These are phyloP conservation scores for Oreortyx pictus DNA, from an alignment of 2,797 vertebrate genomes.

Conservation along the genomic window DNA sequence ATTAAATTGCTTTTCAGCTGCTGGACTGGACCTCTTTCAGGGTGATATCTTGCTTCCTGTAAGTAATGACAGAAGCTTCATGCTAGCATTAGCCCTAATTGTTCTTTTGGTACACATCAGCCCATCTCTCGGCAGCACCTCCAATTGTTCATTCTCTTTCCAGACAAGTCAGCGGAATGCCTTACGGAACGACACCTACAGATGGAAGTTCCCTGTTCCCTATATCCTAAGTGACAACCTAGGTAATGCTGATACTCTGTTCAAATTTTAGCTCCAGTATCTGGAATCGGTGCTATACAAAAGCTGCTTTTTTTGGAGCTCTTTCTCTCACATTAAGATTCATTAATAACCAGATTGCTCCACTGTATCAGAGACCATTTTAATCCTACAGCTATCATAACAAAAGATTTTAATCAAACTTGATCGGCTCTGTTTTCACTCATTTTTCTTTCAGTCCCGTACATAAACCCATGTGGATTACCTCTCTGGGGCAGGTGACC, in stretches of 20 bases:
- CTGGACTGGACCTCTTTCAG: conserved; percentile 85
- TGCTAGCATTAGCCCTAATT: neutral
- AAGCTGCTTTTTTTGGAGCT: neutral
- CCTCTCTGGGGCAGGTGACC: neutral
- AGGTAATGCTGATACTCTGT: conserved; percentile 77
- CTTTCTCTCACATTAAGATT: neutral
- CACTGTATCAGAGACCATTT: neutral
- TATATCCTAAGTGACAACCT: conserved; percentile 91
- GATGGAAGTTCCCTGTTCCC: conserved; percentile 91
- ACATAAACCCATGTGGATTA: neutral
- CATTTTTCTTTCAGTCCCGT: neutral
- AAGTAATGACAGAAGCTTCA: conserved; percentile 71
- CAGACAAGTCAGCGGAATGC: conserved; percentile 81
- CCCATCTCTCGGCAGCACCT: neutral
- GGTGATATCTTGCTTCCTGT: conserved; percentile 89
- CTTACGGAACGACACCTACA: conserved; percentile 77
- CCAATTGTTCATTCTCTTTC: conserved; percentile 34
- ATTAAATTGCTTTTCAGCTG: conserved; percentile 73
- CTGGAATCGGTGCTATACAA: neutral
- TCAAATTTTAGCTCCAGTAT: neutral
- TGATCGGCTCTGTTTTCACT: neutral
- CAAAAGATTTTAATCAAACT: neutral
- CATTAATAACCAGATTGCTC: neutral
- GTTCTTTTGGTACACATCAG: neutral
- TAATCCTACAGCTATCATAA: neutral